Percentiles rank a stretch among this genome's conserved stretches.
These are phyloP conservation scores for Galeopsomyia nigrocyanea DNA, from an alignment of 2,888 invertebrate species.

Conservation along the genomic window DNA sequence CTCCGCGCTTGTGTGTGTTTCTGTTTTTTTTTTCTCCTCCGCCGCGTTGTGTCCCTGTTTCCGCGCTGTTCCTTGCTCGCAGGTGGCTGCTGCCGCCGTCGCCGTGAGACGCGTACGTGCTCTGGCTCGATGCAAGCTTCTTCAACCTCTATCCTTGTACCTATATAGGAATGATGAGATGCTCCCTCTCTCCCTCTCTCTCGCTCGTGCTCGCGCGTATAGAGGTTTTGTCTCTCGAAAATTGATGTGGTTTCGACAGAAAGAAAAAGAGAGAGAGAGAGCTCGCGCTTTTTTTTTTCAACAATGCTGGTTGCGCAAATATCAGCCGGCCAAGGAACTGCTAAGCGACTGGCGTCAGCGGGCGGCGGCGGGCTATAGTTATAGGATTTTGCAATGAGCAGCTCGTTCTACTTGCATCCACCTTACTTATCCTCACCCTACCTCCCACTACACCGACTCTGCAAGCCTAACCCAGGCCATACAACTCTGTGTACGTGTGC, in stretches of 20 bases:
- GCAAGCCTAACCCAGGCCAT: conserved; percentile 14
- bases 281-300: conserved; percentile 53
- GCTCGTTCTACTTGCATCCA: conserved; percentile 62
- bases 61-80: background rate
- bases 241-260: conserved; percentile 58
- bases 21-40: conserved; percentile 14
- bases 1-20: background rate
- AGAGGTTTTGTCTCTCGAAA: conserved; percentile 50
- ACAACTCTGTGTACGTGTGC: conserved; percentile 41
- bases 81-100: background rate
- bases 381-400: conserved; percentile 60
- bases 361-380: conserved; percentile 20
- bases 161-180: too few species aligned
- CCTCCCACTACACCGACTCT: conserved; percentile 2
- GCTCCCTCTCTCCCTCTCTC: conserved; percentile 1
- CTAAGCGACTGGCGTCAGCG: conserved; percentile 45
- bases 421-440: conserved; percentile 44
- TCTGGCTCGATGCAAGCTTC: background rate
- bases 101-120: too few species aligned
- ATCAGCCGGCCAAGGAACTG: conserved; percentile 46
- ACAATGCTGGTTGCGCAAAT: conserved; percentile 61
- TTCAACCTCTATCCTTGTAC: conserved; percentile 1
- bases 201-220: conserved; percentile 10
- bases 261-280: conserved; percentile 46
- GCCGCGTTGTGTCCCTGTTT: background rate